These are phyloP conservation scores for Furnarius figulus DNA, from an alignment of 2,113 vertebrate genomes.

Conservation along the genomic window DNA sequence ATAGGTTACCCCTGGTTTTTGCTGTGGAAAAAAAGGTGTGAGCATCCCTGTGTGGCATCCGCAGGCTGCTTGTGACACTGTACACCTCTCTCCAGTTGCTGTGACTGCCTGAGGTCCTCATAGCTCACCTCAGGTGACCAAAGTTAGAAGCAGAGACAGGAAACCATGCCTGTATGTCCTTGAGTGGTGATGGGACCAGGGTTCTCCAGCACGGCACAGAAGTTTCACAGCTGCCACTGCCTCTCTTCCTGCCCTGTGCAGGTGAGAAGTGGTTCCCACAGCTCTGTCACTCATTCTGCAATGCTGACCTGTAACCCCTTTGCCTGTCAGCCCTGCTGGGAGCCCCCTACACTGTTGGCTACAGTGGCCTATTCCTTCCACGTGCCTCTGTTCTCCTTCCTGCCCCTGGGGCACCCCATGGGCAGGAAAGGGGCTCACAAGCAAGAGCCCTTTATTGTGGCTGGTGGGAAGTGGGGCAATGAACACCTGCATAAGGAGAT, in stretches of 20 bases:
- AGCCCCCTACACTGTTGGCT: fast-evolving
- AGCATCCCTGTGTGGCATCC: background rate
- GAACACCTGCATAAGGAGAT: background rate
- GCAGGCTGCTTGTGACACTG: background rate
- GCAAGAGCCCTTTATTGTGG: background rate
- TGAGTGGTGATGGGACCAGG: fast-evolving
- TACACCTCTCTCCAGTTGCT: background rate
- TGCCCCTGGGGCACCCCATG: background rate
- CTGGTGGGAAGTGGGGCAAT: background rate
- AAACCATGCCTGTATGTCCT: fast-evolving
- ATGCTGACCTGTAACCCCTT: background rate
- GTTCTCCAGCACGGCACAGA: background rate
- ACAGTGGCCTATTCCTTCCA: background rate
- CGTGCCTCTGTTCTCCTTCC: background rate
- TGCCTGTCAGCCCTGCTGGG: fast-evolving
- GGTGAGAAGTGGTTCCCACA: background rate
- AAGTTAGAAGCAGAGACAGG: background rate
- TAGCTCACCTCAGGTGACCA: background rate
- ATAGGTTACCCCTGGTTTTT: background rate
- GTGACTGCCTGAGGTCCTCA: background rate
- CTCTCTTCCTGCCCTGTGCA: background rate
- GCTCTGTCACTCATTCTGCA: background rate
- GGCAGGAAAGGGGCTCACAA: background rate
- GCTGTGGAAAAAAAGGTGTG: background rate
- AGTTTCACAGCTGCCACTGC: background rate